A percentile compares a stretch with the other conserved stretches of the same genome.
These are phyloP conservation scores for Sinosuthora webbiana DNA, from an alignment of 2,113 vertebrate genomes.

Conservation along the genomic window DNA sequence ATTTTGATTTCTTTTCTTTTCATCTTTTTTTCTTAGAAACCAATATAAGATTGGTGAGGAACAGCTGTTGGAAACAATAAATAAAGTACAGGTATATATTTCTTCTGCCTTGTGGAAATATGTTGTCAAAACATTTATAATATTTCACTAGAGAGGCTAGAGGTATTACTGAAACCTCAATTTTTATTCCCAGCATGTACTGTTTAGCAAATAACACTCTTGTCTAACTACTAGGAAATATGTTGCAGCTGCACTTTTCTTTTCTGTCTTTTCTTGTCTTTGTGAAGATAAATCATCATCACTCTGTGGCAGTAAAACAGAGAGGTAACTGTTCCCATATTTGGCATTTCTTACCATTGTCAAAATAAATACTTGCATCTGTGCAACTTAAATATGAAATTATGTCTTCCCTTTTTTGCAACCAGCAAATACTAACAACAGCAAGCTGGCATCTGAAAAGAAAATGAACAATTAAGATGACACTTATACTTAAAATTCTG, in stretches of 20 bases:
- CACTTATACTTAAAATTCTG: background rate
- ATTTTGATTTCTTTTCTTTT: background rate
- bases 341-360: conserved; percentile 18
- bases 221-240: conserved; percentile 31
- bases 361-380: conserved; percentile 47
- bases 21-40: background rate
- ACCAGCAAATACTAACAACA: background rate
- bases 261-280: conserved; percentile 30
- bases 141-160: background rate
- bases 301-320: background rate
- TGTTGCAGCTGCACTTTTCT: conserved; percentile 51
- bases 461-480: background rate
- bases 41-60: background rate
- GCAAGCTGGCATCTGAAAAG: conserved; percentile 7
- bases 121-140: background rate
- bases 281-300: conserved; percentile 48
- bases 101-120: background rate
- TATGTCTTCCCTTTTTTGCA: background rate
- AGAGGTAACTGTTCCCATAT: conserved; percentile 25
- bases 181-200: conserved; percentile 55
- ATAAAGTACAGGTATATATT: background rate
- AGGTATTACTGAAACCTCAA: background rate
- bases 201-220: conserved; percentile 26
- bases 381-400: conserved; percentile 29
- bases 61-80: background rate